Evolutionary conservation across 1,140 invertebrate genomes (phyloP).

Genomic region (Ceratina japonica): DNA sequence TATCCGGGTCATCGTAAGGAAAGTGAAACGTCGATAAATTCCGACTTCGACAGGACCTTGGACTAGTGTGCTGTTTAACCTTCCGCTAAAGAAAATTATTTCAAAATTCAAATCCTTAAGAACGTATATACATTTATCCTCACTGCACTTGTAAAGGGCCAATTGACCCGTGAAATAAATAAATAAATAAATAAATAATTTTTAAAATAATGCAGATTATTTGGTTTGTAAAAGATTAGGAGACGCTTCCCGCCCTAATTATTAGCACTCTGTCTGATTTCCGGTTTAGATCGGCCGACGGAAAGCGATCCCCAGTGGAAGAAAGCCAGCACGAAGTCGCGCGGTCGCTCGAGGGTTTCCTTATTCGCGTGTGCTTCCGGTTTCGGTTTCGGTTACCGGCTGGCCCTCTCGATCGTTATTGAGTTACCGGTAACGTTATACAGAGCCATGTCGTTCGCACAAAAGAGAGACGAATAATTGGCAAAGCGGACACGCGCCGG

Average conservation of each 20-base stretch:
- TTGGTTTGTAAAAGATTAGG: no score
- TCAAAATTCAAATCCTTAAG: not conserved
- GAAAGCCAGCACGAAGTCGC: constrained; percentile 3
- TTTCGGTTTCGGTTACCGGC: constrained; percentile 56
- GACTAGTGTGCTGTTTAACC: constrained; percentile 42
- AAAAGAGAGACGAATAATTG: constrained; percentile 53
- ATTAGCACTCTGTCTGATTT: no score
- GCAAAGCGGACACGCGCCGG: constrained; percentile 26
- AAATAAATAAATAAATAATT: no score
- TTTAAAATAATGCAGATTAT: no score
- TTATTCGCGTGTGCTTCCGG: constrained; percentile 55
- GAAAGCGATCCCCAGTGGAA: not conserved
- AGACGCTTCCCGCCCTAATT: no score
- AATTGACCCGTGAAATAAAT: no score
- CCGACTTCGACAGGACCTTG: constrained; percentile 51
- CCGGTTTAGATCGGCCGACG: no score
- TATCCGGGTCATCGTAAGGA: constrained; percentile 54
- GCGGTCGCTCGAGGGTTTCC: constrained; percentile 41
- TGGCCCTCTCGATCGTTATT: constrained; percentile 57
- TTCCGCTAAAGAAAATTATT: not conserved
- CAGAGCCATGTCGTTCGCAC: constrained; percentile 2
- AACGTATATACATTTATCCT: no score
- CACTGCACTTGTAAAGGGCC: no score
- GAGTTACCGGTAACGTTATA: constrained; percentile 60
- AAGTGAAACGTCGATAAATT: constrained; percentile 59